Conservation (phyloP, 2,888 invertebrate species). For the Physocephala rufipes region DNA sequence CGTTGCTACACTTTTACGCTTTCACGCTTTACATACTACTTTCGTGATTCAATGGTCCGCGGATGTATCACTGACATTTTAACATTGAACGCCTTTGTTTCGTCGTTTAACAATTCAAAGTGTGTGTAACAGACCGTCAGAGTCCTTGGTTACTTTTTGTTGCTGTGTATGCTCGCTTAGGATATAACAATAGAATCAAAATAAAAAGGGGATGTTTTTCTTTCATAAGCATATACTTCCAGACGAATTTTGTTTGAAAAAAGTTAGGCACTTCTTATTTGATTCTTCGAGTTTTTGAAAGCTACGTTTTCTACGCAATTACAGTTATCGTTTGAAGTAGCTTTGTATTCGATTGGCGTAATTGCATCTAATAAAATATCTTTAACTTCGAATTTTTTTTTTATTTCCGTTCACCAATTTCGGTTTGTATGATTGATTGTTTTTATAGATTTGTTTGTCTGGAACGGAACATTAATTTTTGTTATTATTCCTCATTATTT, state of each 20-base stretch:
- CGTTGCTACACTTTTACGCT: no score
- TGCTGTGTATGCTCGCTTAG: not conserved
- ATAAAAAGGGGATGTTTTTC: conserved; percentile 16
- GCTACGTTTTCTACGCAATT: conserved; percentile 9
- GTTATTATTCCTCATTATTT: conserved; percentile 40
- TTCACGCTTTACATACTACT: conserved; percentile 2
- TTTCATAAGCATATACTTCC: conserved; percentile 7
- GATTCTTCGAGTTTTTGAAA: no score
- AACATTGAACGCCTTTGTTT: not conserved
- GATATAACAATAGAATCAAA: conserved; percentile 15
- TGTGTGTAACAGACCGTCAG: no score
- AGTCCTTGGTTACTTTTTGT: no score
- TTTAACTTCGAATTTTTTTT: conserved; percentile 38
- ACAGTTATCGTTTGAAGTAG: conserved; percentile 3
- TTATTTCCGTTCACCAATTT: no score
- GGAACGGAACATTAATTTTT: not conserved
- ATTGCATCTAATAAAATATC: not conserved
- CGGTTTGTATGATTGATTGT: conserved; percentile 41
- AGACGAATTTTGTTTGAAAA: no score
- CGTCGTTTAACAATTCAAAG: no score
- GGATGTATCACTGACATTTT: conserved; percentile 28
- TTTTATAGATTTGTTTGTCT: conserved; percentile 48
- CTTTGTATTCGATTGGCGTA: conserved; percentile 27
- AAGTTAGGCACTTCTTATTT: no score
- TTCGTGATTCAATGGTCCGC: conserved; percentile 18